These are phyloP conservation scores for Microctonus hyperodae DNA, from an alignment of 2,888 invertebrate genomes.

Conservation along the genomic window DNA sequence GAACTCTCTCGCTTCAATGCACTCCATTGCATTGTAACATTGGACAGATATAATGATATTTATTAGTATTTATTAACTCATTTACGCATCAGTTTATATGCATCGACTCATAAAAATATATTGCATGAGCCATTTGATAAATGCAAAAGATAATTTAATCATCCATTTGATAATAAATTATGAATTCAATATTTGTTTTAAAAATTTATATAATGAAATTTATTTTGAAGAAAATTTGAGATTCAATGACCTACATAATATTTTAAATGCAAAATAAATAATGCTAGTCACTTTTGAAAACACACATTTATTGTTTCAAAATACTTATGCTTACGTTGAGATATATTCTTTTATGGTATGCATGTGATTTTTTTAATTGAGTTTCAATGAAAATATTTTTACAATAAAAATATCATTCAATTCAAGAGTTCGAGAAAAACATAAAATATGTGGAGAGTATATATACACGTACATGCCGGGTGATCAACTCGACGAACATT, in stretches of 20 bases:
- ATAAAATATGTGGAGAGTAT: constrained; percentile 21
- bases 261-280: background rate
- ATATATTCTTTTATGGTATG: background rate
- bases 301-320: no score
- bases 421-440: constrained; percentile 17
- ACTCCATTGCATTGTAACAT: background rate
- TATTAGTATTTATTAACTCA: background rate
- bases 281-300: no score
- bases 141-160: no score
- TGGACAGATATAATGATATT: constrained; percentile 6
- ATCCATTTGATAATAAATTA: no score
- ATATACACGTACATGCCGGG: constrained; percentile 11
- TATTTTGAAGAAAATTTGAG: background rate
- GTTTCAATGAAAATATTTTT: background rate
- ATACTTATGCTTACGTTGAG: background rate
- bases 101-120: no score
- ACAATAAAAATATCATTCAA: constrained; percentile 8
- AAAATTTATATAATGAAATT: background rate
- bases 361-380: background rate
- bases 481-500: constrained; percentile 32
- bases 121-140: no score
- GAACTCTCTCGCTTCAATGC: constrained; percentile 1
- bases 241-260: background rate
- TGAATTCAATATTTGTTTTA: no score
- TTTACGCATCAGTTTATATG: background rate